phyloP scores from a whole-genome alignment of 2,888 invertebrate species.

The Nymphalis urticae region DNA sequence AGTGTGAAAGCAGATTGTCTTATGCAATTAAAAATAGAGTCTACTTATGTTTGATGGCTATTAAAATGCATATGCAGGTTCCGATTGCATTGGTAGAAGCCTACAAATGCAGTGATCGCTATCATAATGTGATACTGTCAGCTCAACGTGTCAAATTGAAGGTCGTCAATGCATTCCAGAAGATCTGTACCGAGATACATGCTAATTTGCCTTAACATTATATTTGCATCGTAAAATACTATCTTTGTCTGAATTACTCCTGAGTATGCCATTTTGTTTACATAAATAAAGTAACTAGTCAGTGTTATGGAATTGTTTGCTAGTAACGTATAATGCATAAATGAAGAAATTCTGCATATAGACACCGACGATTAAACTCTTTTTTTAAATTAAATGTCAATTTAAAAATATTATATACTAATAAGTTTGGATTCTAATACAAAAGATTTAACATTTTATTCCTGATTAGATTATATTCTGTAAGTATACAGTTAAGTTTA shows the following conservation, averaged over 20 bases:
- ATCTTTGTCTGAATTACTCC: slow-evolving; percentile 20
- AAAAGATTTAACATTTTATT: too few species aligned
- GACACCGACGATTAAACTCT: too few species aligned
- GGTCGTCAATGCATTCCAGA: slow-evolving; percentile 49
- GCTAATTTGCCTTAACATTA: slow-evolving; percentile 34
- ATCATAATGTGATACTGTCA: slow-evolving; percentile 50
- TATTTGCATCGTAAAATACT: slow-evolving; percentile 24
- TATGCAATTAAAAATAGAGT: slow-evolving; percentile 45
- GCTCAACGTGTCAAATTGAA: slow-evolving; percentile 47
- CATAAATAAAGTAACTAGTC: neutral
- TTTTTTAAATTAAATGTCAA: too few species aligned
- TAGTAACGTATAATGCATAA: slow-evolving; percentile 4
- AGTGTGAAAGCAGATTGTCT: slow-evolving; percentile 39
- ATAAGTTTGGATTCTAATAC: too few species aligned
- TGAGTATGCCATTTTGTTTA: slow-evolving; percentile 20
- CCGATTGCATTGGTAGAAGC: slow-evolving; percentile 67
- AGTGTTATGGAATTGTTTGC: slow-evolving; percentile 7
- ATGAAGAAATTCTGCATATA: too few species aligned
- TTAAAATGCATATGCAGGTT: slow-evolving; percentile 51
- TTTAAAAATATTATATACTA: too few species aligned
- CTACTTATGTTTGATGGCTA: slow-evolving; percentile 39
- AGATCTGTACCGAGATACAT: slow-evolving; percentile 43
- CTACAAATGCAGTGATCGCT: slow-evolving; percentile 56
- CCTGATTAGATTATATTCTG: too few species aligned
- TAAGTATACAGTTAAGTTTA: too few species aligned